phyloP scores from a whole-genome alignment of 2,888 invertebrate species.

The Seira sanloemensis region DNA sequence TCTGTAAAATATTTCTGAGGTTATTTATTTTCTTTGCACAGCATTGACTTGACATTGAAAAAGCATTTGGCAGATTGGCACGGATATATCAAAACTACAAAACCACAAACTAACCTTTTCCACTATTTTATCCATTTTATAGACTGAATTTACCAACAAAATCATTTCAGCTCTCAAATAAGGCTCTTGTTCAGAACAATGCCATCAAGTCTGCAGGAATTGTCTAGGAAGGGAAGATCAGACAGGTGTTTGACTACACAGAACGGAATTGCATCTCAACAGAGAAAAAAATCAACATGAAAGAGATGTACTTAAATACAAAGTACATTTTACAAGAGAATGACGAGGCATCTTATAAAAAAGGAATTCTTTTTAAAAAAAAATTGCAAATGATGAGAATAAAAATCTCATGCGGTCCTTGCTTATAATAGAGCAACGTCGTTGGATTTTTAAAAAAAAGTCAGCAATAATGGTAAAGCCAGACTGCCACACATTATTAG shows the following conservation, averaged over 20 bases:
- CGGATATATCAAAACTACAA: neutral
- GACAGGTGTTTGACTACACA: neutral
- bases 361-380: no score
- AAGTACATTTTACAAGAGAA: neutral
- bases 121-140: neutral
- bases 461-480: slow-evolving; percentile 22
- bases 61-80: neutral
- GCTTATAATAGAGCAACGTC: no score
- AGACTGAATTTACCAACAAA: neutral
- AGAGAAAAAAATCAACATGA: neutral
- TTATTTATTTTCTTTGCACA: neutral
- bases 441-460: no score
- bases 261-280: neutral
- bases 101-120: neutral
- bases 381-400: no score
- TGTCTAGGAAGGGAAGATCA: neutral
- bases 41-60: neutral
- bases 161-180: neutral
- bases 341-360: slow-evolving; percentile 45
- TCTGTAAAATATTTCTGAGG: neutral
- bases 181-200: neutral
- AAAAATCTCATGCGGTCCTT: no score
- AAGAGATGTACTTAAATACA: no score
- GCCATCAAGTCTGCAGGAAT: neutral
- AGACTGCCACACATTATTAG: slow-evolving; percentile 32